Conservation (phyloP, 1,140 invertebrate genomes). For the Dryas iulia region DNA sequence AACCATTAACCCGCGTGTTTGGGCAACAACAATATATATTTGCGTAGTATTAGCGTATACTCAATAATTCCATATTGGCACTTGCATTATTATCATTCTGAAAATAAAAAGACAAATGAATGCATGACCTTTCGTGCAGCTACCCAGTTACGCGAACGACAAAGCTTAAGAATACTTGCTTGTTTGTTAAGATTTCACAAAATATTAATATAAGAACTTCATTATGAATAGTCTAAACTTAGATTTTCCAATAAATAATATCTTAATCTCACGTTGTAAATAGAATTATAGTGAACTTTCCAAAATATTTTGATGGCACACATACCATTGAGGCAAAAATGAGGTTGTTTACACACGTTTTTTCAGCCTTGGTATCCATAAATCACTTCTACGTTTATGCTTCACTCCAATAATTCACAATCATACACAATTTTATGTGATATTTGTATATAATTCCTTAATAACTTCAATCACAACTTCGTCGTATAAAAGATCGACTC, state of each 20-base stretch:
- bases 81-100: constrained; percentile 45
- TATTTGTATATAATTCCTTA: constrained; percentile 50
- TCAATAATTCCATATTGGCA: constrained; percentile 20
- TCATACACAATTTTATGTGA: constrained; percentile 57
- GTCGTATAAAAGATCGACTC: constrained; percentile 71
- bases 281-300: constrained; percentile 61
- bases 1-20: constrained; percentile 45
- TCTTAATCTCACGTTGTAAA: constrained; percentile 19
- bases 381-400: constrained; percentile 40
- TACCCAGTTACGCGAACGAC: constrained; percentile 79
- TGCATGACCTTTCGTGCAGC: constrained; percentile 77
- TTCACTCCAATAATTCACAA: constrained; percentile 55
- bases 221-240: background rate
- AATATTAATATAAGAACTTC: background rate
- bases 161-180: constrained; percentile 55
- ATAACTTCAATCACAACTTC: constrained; percentile 53
- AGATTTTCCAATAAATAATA: background rate
- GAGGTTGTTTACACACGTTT: constrained; percentile 64
- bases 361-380: constrained; percentile 56
- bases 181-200: background rate
- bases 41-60: constrained; percentile 15
- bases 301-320: constrained; percentile 81
- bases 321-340: constrained; percentile 71
- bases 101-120: constrained; percentile 68
- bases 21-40: constrained; percentile 18